These are phyloP conservation scores for Toxotes chatareus DNA, from an alignment of 2,113 vertebrate species.

Conservation along the genomic window DNA sequence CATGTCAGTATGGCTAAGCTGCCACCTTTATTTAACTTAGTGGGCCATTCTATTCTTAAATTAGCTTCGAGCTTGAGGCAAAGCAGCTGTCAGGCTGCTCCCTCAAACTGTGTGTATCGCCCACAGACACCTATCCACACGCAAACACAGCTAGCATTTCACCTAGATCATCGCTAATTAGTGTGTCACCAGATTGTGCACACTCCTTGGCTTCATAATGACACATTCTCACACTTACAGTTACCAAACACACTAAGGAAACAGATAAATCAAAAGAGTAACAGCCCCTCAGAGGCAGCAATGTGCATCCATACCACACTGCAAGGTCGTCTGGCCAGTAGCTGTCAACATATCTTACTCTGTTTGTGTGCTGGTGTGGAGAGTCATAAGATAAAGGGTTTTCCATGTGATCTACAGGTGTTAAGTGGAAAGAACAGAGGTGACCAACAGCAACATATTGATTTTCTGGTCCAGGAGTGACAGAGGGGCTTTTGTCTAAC, in stretches of 20 bases:
- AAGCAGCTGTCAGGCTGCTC: constrained; percentile 73
- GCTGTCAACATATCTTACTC: constrained; percentile 36
- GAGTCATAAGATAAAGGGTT: constrained; percentile 53
- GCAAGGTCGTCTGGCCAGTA: constrained; percentile 6
- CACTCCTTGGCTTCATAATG: constrained; percentile 54
- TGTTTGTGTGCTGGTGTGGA: constrained; percentile 36
- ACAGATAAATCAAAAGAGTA: constrained; percentile 37
- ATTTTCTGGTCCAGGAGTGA: constrained; percentile 70
- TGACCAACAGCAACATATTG: constrained; percentile 73
- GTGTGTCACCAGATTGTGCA: constrained; percentile 73
- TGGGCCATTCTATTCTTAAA: constrained; percentile 58
- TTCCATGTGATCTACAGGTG: constrained; percentile 65
- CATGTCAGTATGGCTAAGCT: constrained; percentile 20
- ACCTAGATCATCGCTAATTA: constrained; percentile 79
- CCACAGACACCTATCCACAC: constrained; percentile 68
- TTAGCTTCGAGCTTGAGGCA: constrained; percentile 66
- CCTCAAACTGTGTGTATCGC: constrained; percentile 66
- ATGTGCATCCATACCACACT: constrained; percentile 20
- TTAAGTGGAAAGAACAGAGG: constrained; percentile 57
- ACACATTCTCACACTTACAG: constrained; percentile 45
- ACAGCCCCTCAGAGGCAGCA: constrained; percentile 41
- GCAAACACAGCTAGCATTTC: constrained; percentile 71
- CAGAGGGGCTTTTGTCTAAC: constrained; percentile 59
- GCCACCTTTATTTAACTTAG: constrained; percentile 45
- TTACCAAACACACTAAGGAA: constrained; percentile 45